phyloP scores from a whole-genome alignment of 1,140 invertebrate species.

The Bombus cullumanus region DNA sequence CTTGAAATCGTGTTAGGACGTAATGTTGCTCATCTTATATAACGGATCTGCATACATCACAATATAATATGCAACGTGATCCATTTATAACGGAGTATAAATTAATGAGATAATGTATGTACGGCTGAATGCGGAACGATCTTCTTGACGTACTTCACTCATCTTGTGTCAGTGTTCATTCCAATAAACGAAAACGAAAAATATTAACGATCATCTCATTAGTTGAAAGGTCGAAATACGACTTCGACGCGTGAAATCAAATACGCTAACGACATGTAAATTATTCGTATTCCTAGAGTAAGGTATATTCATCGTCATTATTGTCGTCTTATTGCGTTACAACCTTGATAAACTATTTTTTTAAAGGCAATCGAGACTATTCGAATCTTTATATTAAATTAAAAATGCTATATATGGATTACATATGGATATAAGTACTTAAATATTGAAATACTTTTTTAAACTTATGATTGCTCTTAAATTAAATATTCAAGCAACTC shows the following conservation, averaged over 20 bases:
- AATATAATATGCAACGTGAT: slow-evolving; percentile 18
- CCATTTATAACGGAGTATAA: slow-evolving; percentile 31
- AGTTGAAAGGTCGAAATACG: background rate
- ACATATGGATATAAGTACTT: background rate
- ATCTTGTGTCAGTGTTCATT: background rate
- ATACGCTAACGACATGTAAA: background rate
- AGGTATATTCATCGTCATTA: background rate
- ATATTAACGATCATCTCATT: too few relatives aligned
- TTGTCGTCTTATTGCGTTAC: background rate
- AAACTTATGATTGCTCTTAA: background rate
- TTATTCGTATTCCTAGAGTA: background rate
- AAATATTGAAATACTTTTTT: background rate
- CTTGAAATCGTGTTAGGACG: too few relatives aligned
- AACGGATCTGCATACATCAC: slow-evolving; percentile 13
- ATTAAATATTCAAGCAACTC: background rate
- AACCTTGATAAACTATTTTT: background rate
- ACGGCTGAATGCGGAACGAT: too few relatives aligned
- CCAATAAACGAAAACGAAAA: background rate
- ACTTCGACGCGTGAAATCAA: too few relatives aligned
- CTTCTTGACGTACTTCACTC: background rate
- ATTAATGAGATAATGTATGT: slow-evolving; percentile 18
- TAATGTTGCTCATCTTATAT: slow-evolving; percentile 15
- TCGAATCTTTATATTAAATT: background rate
- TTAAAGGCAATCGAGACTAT: background rate
- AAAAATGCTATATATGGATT: too few relatives aligned